Evolutionary conservation across 92 coral and sea anemone species (phyloP), one percentile per base, ranked within the genome.

Genomic region (Epizoanthus ramosus): DNA sequence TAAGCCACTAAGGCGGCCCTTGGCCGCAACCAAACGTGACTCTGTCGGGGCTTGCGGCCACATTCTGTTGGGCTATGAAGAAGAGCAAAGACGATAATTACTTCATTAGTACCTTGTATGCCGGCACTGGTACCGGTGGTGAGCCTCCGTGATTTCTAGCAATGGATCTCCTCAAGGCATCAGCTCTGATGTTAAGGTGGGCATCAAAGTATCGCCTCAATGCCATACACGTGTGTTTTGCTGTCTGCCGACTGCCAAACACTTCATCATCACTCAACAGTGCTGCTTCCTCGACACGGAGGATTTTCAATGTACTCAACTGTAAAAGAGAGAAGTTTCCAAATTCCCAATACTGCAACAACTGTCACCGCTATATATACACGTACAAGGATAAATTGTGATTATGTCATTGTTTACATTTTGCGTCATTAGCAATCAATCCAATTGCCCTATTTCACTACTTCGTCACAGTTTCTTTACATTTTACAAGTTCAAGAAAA

Each of bases 191-290:
- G 73, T 87, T 83, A 6, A 96, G 86, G 76, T 96, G 99, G 3
- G 99, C 99, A 43, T 90, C 98, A 86, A 93, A 96, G 87, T 96
- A 96, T 57, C 97, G 87, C 8, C 98, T 89, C 22, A 96, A 75
- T 5, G 99, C 99, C 93, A 93, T 89, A 50, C 98, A 94, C 2
- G 98, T 86, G 83, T 96, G 99, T 33, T 92, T 96, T 54, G 94
- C 99, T 0, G 97, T 94, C 84, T 96, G 99, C 5, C 99, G 93
- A 66, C 98, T 92, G 77, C 95, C 95, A 68, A 93, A 94, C 39
- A 96, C 94, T 84, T 96, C 93, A 85, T 96, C 99, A 54, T 96
- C 99, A 52, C 94, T 96, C 37, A 96, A 76, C 14, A 96, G 80
- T 37, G 90, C 92, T 39, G 98, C 94, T 87, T 92, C 97, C 19